Percentiles rank a stretch among this genome's conserved stretches.
These are phyloP conservation scores for Trichonephila clavata DNA, from an alignment of 1,140 invertebrate genomes.

Conservation along the genomic window DNA sequence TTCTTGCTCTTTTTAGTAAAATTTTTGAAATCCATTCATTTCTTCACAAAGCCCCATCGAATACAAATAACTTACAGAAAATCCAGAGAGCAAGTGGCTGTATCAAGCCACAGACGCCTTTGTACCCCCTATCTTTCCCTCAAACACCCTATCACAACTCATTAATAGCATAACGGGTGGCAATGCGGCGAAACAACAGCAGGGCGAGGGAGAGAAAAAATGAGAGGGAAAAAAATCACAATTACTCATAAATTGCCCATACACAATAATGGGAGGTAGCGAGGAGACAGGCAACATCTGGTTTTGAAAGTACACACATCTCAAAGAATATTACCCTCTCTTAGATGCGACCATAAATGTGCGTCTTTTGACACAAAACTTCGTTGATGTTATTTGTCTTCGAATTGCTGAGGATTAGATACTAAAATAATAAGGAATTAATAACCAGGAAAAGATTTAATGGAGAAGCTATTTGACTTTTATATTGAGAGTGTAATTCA, in stretches of 20 bases:
- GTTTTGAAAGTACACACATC: neutral
- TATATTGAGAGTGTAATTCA: no score
- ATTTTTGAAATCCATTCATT: no score
- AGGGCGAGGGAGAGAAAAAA: neutral
- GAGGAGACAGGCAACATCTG: slow-evolving; percentile 32
- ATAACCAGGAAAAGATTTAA: no score
- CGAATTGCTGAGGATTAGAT: neutral
- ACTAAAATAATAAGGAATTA: no score
- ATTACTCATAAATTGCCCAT: slow-evolving; percentile 52
- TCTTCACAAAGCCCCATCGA: no score
- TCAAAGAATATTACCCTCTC: slow-evolving; percentile 9
- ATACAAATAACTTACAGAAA: no score
- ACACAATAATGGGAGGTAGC: neutral
- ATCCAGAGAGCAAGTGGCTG: no score
- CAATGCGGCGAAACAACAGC: neutral
- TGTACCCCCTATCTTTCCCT: no score
- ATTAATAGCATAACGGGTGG: neutral
- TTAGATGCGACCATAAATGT: neutral
- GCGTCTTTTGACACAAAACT: neutral
- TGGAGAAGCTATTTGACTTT: no score
- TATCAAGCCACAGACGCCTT: no score
- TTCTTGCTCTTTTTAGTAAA: no score
- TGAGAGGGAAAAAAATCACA: neutral
- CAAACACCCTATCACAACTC: neutral
- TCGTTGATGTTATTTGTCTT: neutral